Evolutionary conservation across 2,888 invertebrate species (phyloP).

Genomic region (Pheosia tremula): DNA sequence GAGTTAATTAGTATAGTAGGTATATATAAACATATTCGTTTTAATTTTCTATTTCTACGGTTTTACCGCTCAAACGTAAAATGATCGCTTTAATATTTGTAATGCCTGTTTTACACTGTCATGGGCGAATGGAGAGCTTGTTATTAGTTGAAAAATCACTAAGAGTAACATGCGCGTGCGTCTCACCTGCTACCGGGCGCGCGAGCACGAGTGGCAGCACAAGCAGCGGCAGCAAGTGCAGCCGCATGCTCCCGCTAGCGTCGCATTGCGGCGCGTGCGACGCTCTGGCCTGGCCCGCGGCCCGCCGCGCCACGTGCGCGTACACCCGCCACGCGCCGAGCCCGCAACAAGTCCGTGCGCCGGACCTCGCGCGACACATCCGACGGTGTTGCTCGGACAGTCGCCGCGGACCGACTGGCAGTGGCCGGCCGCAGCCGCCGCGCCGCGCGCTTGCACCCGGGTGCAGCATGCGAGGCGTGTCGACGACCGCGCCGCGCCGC

Average conservation of each 20-base stretch:
- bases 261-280: conserved; percentile 75
- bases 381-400: conserved; percentile 65
- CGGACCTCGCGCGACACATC: conserved; percentile 51
- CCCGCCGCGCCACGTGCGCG: conserved; percentile 51
- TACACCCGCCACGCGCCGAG: conserved; percentile 47
- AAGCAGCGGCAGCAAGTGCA: conserved; percentile 79
- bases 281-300: conserved; percentile 49
- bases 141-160: not conserved
- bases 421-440: conserved; percentile 29
- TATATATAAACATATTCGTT: too few species aligned
- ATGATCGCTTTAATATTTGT: not conserved
- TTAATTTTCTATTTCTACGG: too few species aligned
- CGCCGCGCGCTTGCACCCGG: conserved; percentile 43
- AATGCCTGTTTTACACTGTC: not conserved
- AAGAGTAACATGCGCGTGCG: not conserved
- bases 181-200: conserved; percentile 79
- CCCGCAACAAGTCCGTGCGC: conserved; percentile 48
- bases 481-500: conserved; percentile 48
- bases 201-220: conserved; percentile 80
- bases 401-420: conserved; percentile 66
- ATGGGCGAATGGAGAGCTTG: not conserved
- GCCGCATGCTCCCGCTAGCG: conserved; percentile 79
- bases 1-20: too few species aligned
- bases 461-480: conserved; percentile 51
- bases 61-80: conserved; percentile 1